phyloP scores from a whole-genome alignment of 64 coral and sea anemone genomes.

The Actinia equina region DNA sequence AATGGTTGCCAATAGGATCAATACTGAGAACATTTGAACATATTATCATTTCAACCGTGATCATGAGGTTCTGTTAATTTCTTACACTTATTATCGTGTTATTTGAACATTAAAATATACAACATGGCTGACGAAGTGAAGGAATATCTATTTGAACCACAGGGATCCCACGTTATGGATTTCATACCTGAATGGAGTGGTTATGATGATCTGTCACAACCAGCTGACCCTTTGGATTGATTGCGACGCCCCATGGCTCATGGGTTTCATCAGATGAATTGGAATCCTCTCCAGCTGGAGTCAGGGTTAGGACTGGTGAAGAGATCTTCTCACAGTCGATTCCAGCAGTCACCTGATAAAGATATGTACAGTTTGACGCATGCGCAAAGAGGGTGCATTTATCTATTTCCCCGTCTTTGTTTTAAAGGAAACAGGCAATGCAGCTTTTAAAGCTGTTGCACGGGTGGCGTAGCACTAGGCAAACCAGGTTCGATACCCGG shows the following conservation, averaged over 20 bases:
- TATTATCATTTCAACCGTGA: no score
- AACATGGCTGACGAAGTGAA: no score
- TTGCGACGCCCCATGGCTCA: constrained; percentile 77
- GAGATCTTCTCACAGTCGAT: constrained; percentile 81
- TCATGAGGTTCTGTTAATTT: no score
- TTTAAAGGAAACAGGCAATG: no score
- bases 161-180: background rate
- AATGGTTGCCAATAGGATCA: no score
- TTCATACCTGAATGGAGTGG: constrained; percentile 51
- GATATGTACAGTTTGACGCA: background rate
- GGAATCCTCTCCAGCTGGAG: constrained; percentile 28
- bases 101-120: no score
- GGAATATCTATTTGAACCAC: background rate
- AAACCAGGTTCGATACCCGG: no score
- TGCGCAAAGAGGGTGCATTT: background rate
- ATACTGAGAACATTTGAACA: no score
- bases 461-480: no score
- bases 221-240: constrained; percentile 60
- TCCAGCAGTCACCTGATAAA: constrained; percentile 64
- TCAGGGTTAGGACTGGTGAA: constrained; percentile 54
- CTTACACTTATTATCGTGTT: no score
- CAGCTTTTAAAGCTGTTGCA: no score
- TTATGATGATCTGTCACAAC: constrained; percentile 80
- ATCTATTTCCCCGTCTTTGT: no score
- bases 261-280: constrained; percentile 59